Percentiles rank a stretch among this genome's conserved stretches.
These are phyloP conservation scores for Isurus oxyrinchus DNA, from an alignment of 2,113 vertebrate genomes.

Conservation along the genomic window DNA sequence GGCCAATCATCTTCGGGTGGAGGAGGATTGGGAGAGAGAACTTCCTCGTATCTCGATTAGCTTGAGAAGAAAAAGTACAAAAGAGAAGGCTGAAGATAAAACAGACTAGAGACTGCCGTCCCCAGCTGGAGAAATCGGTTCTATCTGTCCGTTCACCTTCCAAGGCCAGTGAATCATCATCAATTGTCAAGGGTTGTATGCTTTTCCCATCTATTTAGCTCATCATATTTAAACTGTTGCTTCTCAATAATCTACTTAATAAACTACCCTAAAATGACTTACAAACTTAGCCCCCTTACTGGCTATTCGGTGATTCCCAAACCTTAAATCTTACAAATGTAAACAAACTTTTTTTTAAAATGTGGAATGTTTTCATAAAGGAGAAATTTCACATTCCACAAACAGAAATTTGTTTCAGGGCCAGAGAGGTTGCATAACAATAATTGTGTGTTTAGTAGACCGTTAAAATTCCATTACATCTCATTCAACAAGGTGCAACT, in stretches of 20 bases:
- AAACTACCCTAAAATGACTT: neutral
- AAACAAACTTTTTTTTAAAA: no score
- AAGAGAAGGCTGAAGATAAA: neutral
- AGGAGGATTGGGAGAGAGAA: no score
- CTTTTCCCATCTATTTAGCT: neutral
- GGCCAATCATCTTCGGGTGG: no score
- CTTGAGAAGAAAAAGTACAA: neutral
- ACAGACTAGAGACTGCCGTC: neutral
- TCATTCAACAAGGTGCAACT: neutral
- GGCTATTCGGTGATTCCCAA: no score
- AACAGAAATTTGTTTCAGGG: neutral
- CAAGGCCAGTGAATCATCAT: no score
- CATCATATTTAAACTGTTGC: no score
- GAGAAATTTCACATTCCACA: neutral
- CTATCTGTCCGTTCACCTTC: neutral
- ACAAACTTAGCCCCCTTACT: no score
- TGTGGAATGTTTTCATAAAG: no score
- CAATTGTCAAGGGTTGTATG: neutral
- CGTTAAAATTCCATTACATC: neutral
- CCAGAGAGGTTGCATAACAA: neutral
- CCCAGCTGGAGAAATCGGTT: neutral
- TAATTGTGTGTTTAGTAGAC: neutral
- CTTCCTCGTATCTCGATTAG: no score
- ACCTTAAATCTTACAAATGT: no score
- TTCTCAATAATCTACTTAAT: neutral